Conservation (phyloP, 2,113 vertebrate genomes). For the Catharus minimus region DNA sequence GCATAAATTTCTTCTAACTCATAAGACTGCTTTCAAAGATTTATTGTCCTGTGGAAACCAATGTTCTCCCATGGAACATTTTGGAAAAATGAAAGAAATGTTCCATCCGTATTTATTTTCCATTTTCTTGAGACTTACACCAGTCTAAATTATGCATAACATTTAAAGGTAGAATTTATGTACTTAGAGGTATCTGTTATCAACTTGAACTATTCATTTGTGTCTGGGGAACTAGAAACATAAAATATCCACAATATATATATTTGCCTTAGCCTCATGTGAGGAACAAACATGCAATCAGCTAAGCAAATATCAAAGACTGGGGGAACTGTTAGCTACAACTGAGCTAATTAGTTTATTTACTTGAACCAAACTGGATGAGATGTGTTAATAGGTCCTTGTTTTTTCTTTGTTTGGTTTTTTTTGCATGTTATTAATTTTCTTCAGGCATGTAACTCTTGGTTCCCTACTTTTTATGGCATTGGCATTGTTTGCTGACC, state of each 20-base stretch:
- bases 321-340: neutral
- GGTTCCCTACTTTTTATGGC: neutral
- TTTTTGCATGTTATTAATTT: neutral
- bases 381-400: neutral
- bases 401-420: neutral
- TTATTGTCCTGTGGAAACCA: neutral
- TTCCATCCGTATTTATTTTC: neutral
- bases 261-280: neutral
- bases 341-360: slow-evolving; percentile 10
- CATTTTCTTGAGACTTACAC: neutral
- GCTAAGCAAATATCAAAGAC: slow-evolving; percentile 17
- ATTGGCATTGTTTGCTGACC: neutral
- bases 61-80: neutral
- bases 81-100: neutral
- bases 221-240: neutral
- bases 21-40: neutral
- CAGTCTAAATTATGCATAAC: neutral
- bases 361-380: neutral
- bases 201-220: neutral
- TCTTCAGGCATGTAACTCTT: neutral
- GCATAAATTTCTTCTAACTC: neutral
- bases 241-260: neutral
- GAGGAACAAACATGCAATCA: slow-evolving; percentile 8
- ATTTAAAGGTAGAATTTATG: neutral
- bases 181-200: neutral